phyloP scores from a whole-genome alignment of 2,888 invertebrate species.

The Agelastica alni region DNA sequence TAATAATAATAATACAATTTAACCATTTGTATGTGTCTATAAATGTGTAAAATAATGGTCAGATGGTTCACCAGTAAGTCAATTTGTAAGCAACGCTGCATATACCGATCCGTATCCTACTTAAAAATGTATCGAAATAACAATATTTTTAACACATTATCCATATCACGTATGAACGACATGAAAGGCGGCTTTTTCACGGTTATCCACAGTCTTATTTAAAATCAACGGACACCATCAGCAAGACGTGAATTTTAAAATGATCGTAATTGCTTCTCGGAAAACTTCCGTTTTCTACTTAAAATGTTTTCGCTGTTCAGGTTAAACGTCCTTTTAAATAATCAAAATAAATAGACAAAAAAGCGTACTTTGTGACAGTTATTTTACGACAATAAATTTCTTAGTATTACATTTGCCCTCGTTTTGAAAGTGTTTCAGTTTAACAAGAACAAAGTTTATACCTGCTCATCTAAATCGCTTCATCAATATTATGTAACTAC shows the following conservation, averaged over 20 bases:
- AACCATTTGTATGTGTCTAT: too few relatives aligned
- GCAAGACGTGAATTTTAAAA: constrained; percentile 30
- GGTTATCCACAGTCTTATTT: constrained; percentile 27
- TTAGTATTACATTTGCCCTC: too few relatives aligned
- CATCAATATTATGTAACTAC: too few relatives aligned
- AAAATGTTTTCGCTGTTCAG: constrained; percentile 7
- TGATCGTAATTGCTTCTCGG: constrained; percentile 30
- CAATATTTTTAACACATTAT: constrained; percentile 36
- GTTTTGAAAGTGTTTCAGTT: too few relatives aligned
- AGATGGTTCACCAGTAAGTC: not conserved
- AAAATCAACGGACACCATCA: constrained; percentile 31
- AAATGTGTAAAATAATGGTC: not conserved
- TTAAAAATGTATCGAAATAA: constrained; percentile 34
- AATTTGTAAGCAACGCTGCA: not conserved
- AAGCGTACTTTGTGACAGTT: too few relatives aligned
- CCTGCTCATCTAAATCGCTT: too few relatives aligned
- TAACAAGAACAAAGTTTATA: too few relatives aligned
- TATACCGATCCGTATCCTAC: constrained; percentile 4
- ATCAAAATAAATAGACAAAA: not conserved
- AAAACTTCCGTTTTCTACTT: constrained; percentile 17
- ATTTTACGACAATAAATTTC: too few relatives aligned
- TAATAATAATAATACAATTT: too few relatives aligned
- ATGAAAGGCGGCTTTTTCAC: constrained; percentile 34
- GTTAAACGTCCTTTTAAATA: constrained; percentile 2
- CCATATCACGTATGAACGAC: constrained; percentile 32